Evolutionary conservation across 2,797 vertebrate genomes (phyloP), one percentile per base, ranked within the genome.

Genomic region (Tiaroga cobitis): DNA sequence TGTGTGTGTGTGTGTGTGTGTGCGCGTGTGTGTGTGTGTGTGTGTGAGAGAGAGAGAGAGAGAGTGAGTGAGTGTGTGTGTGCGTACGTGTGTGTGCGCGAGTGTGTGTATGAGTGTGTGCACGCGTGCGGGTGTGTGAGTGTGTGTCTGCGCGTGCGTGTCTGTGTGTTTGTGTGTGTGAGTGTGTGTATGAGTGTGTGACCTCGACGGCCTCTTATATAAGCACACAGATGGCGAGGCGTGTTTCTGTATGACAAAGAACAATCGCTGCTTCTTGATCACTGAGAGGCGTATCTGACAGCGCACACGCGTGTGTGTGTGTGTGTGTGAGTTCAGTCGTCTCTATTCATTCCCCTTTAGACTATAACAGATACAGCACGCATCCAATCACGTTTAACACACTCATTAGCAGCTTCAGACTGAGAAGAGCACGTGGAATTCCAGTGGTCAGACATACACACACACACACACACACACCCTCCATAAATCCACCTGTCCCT

Each of bases 401-500:
- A 91, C 92, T 92, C 91, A 90, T 92, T 91, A 85, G 41, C 49
- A 90, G 90, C 92, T 94, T 32, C 8, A 65, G 3, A 65, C 18
- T 65, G 3, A 32, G 29, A 32, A 65, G 61, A 32, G 61, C 15
- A 34, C 90, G 26, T 91, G 91, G 91, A 90, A 5, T 69, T 69
- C 67, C 67, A 13, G 67, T 39, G 67, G 59, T 26, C n/a, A 26
- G 10, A 61, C 59, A 61, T 13, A 61, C 11, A 13, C 26, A 63
- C 13, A 63, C 61, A 29, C 61, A 63, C 29, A 63, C 13, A 13
- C 59, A 63, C 13, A 63, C 26, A 29, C 59, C 11, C 90, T 92
- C 92, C 91, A 94, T 95, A 94, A 95, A 95, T 95, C 93, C 93
- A 91, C 86, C 93, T 93, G 94, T 94, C 94, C 95, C 92, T 94